Evolutionary conservation across 2,797 vertebrate species (phyloP), one percentile per base, ranked within the genome.

Genomic region (Mus caroli): DNA sequence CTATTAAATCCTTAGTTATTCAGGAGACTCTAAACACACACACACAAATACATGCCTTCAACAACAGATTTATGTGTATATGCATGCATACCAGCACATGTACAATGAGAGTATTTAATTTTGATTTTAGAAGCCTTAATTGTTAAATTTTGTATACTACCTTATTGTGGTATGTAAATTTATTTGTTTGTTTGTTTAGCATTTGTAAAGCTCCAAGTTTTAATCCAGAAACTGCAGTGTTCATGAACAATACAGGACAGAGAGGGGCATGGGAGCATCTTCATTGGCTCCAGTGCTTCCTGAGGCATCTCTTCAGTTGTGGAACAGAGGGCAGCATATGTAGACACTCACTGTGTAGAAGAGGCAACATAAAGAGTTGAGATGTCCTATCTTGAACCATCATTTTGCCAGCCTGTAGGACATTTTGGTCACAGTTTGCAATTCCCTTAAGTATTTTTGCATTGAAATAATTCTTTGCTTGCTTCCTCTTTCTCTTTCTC

Each of bases 111-210:
- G 56, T 58, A 8, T 91, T 83, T 87, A 46, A 14, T 58, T 96
- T 96, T 91, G 43, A 89, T 89, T 92, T 91, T 3, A 62, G 15
- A 24, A 93, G 77, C 31, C 43, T 34, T 77, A 31, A 91, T 88
- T 97, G 40, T 94, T 87, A 95, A 11, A 40, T 82, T 34, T 31
- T 46, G 17, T 64, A 34, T 64, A 46, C 26, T 82, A 40, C 54
- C 20, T 80, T 26, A 40, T 15, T 58, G 12, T 58, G n/a, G 12
- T 58, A 58, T 58, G 6, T 14, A 37, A 22, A 40, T 80, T 54
- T n/a, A n/a, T 1, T 79, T 54, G 0, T n/a, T 54, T 54, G 20
- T 79, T n/a, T 56, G 54, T 56, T 15, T 15, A 56, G 2, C 31
- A 80, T 80, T 80, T 56, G 19, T n/a, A n/a, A 79, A 79, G 52